phyloP scores from a whole-genome alignment of 2,797 vertebrate species.

The Ceyx erithaca region DNA sequence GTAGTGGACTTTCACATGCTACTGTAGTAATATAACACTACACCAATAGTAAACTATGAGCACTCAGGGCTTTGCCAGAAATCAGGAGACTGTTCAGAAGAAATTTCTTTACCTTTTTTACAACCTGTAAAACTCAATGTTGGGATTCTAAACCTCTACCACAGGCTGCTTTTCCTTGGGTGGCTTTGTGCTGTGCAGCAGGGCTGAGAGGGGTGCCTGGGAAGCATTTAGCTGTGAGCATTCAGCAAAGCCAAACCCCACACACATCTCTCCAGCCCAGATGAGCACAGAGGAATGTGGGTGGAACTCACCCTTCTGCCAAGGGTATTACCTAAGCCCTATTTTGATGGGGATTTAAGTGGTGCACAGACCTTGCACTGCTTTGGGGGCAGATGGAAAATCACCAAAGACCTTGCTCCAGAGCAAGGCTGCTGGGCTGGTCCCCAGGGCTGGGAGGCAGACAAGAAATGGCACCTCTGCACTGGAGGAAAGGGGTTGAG shows the following conservation, averaged over 20 bases:
- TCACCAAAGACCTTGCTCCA: conserved; percentile 27
- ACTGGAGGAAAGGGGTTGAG: neutral
- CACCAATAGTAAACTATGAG: neutral
- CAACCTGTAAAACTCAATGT: neutral
- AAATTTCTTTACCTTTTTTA: neutral
- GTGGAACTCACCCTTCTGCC: conserved; percentile 59
- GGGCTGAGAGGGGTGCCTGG: neutral
- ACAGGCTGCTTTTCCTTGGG: neutral
- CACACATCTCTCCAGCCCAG: conserved; percentile 4
- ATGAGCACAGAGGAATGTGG: conserved; percentile 68
- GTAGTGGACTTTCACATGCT: neutral
- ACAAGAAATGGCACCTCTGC: neutral
- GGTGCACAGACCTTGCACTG: neutral
- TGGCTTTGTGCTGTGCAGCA: neutral
- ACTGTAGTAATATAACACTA: too few relatives aligned
- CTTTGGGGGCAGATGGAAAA: conserved; percentile 35
- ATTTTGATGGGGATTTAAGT: conserved; percentile 53
- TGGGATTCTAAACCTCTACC: neutral
- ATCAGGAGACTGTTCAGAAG: neutral
- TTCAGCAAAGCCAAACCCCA: neutral
- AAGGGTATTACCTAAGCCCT: conserved; percentile 64
- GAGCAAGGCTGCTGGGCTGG: neutral
- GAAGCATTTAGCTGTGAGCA: neutral
- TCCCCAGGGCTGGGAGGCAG: neutral
- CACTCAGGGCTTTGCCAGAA: neutral